Percentiles rank a stretch among this genome's conserved stretches.
Conservation (phyloP, 2,113 vertebrate species). For the Dicerorhinus sumatrensis region DNA sequence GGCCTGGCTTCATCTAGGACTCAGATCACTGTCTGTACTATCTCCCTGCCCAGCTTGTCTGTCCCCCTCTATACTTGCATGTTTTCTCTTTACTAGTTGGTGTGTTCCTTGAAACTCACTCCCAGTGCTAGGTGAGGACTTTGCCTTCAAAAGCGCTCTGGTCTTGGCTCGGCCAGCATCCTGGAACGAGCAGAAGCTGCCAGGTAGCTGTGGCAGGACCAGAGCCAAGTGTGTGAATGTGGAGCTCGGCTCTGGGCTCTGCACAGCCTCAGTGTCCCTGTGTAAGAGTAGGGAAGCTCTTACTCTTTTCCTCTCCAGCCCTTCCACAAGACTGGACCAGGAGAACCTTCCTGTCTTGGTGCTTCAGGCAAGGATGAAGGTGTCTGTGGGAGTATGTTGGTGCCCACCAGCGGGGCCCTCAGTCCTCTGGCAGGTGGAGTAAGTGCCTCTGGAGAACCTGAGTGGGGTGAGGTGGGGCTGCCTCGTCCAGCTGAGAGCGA, state of each 20-base stretch:
- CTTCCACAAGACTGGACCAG: neutral
- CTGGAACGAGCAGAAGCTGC: neutral
- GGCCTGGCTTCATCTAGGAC: neutral
- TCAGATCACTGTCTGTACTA: neutral
- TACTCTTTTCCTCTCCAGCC: neutral
- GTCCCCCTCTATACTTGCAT: neutral
- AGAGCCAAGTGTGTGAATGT: neutral
- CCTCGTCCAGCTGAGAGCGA: neutral
- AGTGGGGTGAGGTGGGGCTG: neutral
- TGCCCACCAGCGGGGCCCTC: neutral
- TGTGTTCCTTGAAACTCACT: neutral
- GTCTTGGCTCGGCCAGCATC: neutral
- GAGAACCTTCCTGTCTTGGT: neutral
- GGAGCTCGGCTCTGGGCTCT: neutral
- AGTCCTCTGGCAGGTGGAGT: neutral
- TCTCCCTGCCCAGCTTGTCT: neutral
- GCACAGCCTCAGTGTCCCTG: neutral
- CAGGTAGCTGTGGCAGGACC: neutral
- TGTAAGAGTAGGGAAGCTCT: neutral
- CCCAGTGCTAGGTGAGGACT: neutral
- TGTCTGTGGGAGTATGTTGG: neutral
- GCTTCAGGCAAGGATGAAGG: neutral
- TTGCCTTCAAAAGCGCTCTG: neutral
- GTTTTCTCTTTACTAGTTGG: neutral
- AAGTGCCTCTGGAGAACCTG: neutral